These are phyloP conservation scores for Phenacoccus solenopsis DNA, from an alignment of 1,140 invertebrate species.

Conservation along the genomic window DNA sequence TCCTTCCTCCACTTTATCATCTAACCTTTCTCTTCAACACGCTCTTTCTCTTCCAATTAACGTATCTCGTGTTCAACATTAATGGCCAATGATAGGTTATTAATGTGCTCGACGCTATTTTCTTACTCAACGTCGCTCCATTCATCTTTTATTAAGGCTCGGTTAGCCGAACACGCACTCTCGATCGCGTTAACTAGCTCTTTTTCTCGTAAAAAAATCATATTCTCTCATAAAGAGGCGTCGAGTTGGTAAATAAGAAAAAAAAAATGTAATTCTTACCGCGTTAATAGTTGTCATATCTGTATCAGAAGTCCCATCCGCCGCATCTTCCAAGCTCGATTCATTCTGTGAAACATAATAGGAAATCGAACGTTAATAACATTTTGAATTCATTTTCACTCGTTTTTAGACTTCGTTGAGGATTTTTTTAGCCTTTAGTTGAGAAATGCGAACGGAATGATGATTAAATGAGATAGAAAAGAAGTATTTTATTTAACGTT, in stretches of 20 bases:
- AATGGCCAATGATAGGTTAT: conserved; percentile 1
- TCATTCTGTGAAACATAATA: background rate
- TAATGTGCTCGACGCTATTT: background rate
- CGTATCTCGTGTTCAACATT: background rate
- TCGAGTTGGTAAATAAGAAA: too few species aligned
- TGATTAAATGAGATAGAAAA: conserved; percentile 3
- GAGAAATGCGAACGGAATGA: background rate
- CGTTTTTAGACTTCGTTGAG: too few species aligned
- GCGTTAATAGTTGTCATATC: background rate
- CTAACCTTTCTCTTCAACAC: background rate
- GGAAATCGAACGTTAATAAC: background rate
- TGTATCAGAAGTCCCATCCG: background rate
- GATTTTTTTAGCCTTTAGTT: too few species aligned
- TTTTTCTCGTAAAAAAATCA: too few species aligned
- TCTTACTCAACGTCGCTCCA: background rate
- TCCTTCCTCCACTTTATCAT: background rate
- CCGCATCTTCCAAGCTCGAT: background rate
- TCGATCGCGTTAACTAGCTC: too few species aligned
- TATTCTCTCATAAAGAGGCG: too few species aligned
- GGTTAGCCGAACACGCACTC: too few species aligned
- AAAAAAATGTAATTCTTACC: background rate
- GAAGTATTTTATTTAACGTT: background rate
- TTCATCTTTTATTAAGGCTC: too few species aligned
- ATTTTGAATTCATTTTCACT: too few species aligned
- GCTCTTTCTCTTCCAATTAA: conserved; percentile 9